A percentile compares a stretch with the other conserved stretches of the same genome.
Evolutionary conservation across 2,113 vertebrate species (phyloP).

Genomic region (Atlantisia rogersi): DNA sequence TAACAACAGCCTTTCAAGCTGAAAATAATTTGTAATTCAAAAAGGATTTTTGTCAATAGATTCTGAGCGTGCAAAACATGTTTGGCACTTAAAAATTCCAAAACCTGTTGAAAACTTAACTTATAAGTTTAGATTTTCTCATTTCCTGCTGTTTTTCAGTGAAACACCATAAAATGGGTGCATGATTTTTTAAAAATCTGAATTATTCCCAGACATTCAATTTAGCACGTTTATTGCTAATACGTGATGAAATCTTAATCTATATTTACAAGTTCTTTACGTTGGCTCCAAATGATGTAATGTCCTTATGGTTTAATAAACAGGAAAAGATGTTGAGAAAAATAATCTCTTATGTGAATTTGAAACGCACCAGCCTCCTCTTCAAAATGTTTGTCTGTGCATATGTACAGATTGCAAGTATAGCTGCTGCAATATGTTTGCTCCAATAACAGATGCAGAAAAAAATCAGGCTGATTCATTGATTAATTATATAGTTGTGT

Average conservation of each 20-base stretch:
- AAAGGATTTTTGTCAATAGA: constrained; percentile 58
- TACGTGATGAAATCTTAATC: constrained; percentile 29
- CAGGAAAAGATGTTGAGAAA: constrained; percentile 24
- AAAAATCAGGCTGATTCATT: not conserved
- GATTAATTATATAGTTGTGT: not conserved
- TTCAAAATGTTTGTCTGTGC: not conserved
- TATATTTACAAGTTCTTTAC: constrained; percentile 24
- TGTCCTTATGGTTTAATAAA: not conserved
- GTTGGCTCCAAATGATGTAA: constrained; percentile 22
- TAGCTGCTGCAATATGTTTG: not conserved
- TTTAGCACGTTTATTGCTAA: not conserved
- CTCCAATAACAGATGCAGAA: not conserved
- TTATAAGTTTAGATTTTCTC: constrained; percentile 43
- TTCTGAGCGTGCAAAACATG: constrained; percentile 47
- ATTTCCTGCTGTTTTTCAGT: constrained; percentile 26
- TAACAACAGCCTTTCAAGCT: constrained; percentile 66
- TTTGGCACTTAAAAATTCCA: constrained; percentile 37
- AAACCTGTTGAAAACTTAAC: constrained; percentile 50
- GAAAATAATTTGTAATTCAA: constrained; percentile 74
- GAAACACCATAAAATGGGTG: not conserved
- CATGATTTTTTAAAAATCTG: not conserved
- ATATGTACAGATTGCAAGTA: not conserved
- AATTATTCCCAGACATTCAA: constrained; percentile 29
- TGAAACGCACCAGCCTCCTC: not conserved
- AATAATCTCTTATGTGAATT: not conserved